Percentiles rank a stretch among this genome's conserved stretches.
These are phyloP conservation scores for Brachionichthys hirsutus DNA, from an alignment of 2,113 vertebrate species.

Conservation along the genomic window DNA sequence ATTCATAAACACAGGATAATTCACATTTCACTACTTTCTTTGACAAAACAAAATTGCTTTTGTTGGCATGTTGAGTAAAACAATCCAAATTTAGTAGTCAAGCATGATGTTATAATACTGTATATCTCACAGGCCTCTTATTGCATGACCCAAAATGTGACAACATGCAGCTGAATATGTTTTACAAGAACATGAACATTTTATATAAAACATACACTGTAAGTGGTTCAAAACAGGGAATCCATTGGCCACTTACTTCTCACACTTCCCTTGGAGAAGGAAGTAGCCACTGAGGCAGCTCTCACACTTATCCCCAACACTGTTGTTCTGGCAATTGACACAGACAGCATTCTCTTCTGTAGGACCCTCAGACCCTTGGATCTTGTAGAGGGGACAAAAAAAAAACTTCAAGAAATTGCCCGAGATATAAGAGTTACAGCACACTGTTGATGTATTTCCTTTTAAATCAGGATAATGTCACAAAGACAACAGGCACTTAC, in stretches of 20 bases:
- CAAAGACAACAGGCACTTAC: slow-evolving; percentile 61
- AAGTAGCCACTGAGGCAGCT: slow-evolving; percentile 89
- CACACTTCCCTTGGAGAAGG: slow-evolving; percentile 87
- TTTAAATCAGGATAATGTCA: not conserved
- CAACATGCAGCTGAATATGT: not conserved
- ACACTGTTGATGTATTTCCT: not conserved
- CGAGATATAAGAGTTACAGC: not conserved
- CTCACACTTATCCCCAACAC: slow-evolving; percentile 88
- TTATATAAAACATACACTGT: not conserved
- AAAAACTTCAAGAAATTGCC: not conserved
- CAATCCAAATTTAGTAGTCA: too few species aligned
- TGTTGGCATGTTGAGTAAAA: too few species aligned
- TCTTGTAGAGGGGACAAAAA: not conserved
- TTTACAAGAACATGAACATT: not conserved
- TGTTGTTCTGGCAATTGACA: slow-evolving; percentile 91
- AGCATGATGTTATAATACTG: too few species aligned
- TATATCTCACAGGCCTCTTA: too few species aligned
- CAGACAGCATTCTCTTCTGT: slow-evolving; percentile 86
- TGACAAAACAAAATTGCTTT: too few species aligned
- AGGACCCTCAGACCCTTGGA: slow-evolving; percentile 80
- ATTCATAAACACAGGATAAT: too few species aligned
- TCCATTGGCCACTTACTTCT: slow-evolving; percentile 81
- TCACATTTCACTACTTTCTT: too few species aligned
- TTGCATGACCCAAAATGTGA: too few species aligned
- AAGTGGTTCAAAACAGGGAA: not conserved